Evolutionary conservation across 2,797 vertebrate genomes (phyloP).

Genomic region (Neostethus bicornis): DNA sequence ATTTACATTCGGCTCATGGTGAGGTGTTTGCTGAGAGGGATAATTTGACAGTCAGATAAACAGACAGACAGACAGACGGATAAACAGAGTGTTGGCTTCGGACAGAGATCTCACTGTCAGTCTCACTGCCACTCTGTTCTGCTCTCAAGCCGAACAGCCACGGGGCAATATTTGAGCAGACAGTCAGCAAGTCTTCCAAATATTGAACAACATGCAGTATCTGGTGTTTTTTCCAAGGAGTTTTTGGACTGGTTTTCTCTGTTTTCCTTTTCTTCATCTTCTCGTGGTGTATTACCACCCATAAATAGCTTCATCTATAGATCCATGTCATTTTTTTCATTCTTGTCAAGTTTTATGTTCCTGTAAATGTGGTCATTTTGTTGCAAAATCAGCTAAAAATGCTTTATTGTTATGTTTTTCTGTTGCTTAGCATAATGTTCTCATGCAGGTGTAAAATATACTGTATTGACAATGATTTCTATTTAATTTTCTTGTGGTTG

Average conservation of each 20-base stretch:
- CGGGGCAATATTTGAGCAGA: slow-evolving; percentile 86
- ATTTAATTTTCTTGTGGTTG: slow-evolving; percentile 1
- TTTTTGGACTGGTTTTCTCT: slow-evolving; percentile 66
- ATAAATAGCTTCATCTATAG: slow-evolving; percentile 34
- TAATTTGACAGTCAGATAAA: slow-evolving; percentile 89
- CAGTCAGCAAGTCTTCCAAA: slow-evolving; percentile 85
- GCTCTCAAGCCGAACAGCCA: slow-evolving; percentile 79
- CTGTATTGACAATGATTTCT: not conserved
- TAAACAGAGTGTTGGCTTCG: slow-evolving; percentile 82
- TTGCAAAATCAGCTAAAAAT: slow-evolving; percentile 2
- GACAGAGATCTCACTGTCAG: slow-evolving; percentile 87
- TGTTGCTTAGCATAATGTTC: not conserved
- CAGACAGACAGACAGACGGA: slow-evolving; percentile 86
- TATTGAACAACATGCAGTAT: slow-evolving; percentile 83
- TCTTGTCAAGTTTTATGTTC: slow-evolving; percentile 4
- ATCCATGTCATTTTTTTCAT: slow-evolving; percentile 25
- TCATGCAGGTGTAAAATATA: not conserved
- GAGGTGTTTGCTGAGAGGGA: slow-evolving; percentile 84
- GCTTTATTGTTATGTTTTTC: not conserved
- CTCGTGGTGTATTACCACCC: slow-evolving; percentile 58
- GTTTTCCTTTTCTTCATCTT: slow-evolving; percentile 62
- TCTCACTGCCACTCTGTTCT: slow-evolving; percentile 84
- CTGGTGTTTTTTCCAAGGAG: slow-evolving; percentile 72
- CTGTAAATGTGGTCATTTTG: not conserved
- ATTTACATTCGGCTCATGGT: slow-evolving; percentile 79